Percentiles rank a stretch among this genome's conserved stretches.
Evolutionary conservation across 2,888 invertebrate species (phyloP).

Genomic region (Sarcophaga variegata): DNA sequence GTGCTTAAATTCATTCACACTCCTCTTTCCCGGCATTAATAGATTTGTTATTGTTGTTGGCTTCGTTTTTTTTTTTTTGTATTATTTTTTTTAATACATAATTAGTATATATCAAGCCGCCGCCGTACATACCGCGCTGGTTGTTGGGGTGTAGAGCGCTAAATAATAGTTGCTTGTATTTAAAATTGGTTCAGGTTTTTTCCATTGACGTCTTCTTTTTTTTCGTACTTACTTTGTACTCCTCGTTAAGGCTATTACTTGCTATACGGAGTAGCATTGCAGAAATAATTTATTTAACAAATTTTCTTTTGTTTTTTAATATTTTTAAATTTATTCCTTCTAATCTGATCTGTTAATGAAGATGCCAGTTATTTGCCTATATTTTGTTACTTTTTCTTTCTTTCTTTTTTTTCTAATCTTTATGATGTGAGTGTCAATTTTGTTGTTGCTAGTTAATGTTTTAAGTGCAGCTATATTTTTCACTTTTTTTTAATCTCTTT

Average conservation of each 20-base stretch:
- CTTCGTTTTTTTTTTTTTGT: no score
- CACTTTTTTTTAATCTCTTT: no score
- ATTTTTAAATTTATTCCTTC: no score
- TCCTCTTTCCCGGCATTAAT: not conserved
- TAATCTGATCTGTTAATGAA: no score
- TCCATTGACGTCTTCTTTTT: constrained; percentile 11
- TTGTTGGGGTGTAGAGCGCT: not conserved
- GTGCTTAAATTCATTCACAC: not conserved
- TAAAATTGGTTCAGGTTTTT: constrained; percentile 31
- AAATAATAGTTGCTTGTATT: constrained; percentile 4
- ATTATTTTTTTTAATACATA: not conserved
- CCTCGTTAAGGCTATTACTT: not conserved
- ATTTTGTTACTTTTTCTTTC: no score
- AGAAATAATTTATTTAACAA: not conserved
- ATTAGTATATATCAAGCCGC: not conserved
- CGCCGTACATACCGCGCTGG: not conserved
- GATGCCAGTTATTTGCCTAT: no score
- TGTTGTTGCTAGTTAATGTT: no score
- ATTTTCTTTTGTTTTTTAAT: no score
- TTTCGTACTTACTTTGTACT: no score
- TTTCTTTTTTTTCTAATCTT: no score
- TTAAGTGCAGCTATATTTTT: no score
- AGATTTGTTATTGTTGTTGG: not conserved
- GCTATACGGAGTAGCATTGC: not conserved
- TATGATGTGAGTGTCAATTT: no score